Evolutionary conservation across 2,113 vertebrate genomes (phyloP), one percentile per base, ranked within the genome.

Genomic region (Trichechus manatus): DNA sequence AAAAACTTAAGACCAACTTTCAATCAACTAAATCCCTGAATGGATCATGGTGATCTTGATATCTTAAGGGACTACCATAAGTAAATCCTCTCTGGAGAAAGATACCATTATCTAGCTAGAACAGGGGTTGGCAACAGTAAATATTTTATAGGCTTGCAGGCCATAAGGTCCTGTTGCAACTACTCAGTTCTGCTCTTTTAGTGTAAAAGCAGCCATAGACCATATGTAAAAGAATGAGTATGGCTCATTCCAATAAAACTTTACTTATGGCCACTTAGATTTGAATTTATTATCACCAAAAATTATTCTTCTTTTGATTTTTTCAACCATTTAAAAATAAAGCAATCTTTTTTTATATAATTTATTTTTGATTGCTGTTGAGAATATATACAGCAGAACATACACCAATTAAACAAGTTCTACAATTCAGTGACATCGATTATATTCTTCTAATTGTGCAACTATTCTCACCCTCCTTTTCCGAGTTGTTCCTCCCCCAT

Each of bases 241-340:
- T 56, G 53, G 53, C 15, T 15, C 53, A 56, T 77, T 68, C 47
- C 36, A 50, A 8, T 79, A 70, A 89, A 79, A 47, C 20, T 72
- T n/a, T 83, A 63, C 42, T 77, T 70, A 68, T 11, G 19, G 25
- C n/a, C 23, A 92, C 56, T 68, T 82, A 50, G 25, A 6, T 93
- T 91, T 83, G 25, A 88, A 87, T 72, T 61, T 61, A 61, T 61
- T 36, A 72, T 72, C 33, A 36, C 31, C 31, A 68, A 33, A n/a
- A 72, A 19, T 9, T 87, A 81, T 22, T 85, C 33, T 72, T 77
- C 29, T 79, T 85, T 63, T 25, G n/a, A 89, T 88, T 89, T 96
- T 83, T 89, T 75, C 33, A 75, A 68, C 22, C 47, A 92, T 63
- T 92, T 77, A 68, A 90, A 95, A 89, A 85, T 78, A 84, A 10